Base-by-base conservation (phyloP, 1,140 invertebrate genomes). In the Wiebesia pumilae region DNA sequence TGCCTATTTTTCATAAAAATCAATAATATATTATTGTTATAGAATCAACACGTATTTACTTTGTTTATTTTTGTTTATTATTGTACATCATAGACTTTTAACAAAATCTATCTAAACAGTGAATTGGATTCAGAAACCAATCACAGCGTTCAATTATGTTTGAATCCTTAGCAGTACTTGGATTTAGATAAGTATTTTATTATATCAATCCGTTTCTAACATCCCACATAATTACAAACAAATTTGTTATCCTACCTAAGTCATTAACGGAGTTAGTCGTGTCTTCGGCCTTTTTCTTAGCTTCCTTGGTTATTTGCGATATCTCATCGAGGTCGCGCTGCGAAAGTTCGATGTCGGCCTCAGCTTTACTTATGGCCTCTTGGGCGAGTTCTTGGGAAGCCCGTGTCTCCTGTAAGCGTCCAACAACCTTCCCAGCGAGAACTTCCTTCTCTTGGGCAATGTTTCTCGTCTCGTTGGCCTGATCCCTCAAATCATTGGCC, bases 381-480 rank as follows among this genome's bases (percentile, higher is more conserved):
- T 96, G 95, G 1, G 98, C 98, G 85, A 95, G 95, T 58, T 95
- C 94, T 93, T 99, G 98, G 1, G 97, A 97, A 10, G 94, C 94
- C 88, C 95, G 94, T 0, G 98, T 97, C 77, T 97, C 96, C 69
- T 94, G 93, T 54, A 97, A 90, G 12, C 95, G 93, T 38, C 94
- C 90, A 7, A 95, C 90, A 1, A 97, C 95, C 40, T 90, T 90
- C 0, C 84, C 89, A 0, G 91, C 93, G 27, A 91, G 87, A 3
- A 47, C 47, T 77, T 93, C 90, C 27, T 92, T 91, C 1, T 89
- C 87, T 6, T 91, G 62, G 0, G 92, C 92, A 16, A 92, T 94
- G 92, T 95, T 96, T 95, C 97, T 98, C 3, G 97, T 96, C 38
- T 92, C 90, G 88, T 97, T 97, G 1, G 98, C 98, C 88, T 95